Percentiles rank a stretch among this genome's conserved stretches.
These are phyloP conservation scores for Plutella xylostella DNA, from an alignment of 2,888 invertebrate genomes.

Conservation along the genomic window DNA sequence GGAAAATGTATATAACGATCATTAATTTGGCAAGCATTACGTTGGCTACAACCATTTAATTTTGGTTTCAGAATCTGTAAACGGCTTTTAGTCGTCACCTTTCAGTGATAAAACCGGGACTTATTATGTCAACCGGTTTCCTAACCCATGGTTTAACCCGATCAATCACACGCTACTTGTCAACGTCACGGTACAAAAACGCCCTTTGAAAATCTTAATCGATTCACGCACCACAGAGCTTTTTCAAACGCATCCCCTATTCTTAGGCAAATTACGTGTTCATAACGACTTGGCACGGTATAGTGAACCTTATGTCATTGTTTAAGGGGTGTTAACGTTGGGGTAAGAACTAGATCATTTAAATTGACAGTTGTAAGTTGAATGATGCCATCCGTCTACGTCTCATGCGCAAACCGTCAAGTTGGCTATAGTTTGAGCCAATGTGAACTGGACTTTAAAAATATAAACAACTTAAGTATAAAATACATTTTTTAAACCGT, in stretches of 20 bases:
- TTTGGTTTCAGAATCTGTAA: too few relatives aligned
- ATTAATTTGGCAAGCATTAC: too few relatives aligned
- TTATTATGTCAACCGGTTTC: too few relatives aligned
- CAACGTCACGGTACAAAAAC: constrained; percentile 11
- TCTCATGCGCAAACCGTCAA: constrained; percentile 17
- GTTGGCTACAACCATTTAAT: too few relatives aligned
- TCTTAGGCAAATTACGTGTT: constrained; percentile 36
- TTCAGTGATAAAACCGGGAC: too few relatives aligned
- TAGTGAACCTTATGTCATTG: constrained; percentile 5
- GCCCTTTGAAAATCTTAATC: constrained; percentile 20
- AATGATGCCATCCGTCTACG: constrained; percentile 39
- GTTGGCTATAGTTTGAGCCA: too few relatives aligned
- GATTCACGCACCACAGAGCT: constrained; percentile 24
- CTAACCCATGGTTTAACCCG: background rate
- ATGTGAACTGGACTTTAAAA: too few relatives aligned
- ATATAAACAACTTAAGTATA: too few relatives aligned
- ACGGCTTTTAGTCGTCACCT: too few relatives aligned
- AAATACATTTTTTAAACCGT: too few relatives aligned
- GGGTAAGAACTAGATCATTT: constrained; percentile 34
- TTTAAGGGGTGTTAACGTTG: constrained; percentile 1
- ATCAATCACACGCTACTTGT: constrained; percentile 5
- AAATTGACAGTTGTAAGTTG: constrained; percentile 38
- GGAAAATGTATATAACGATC: too few relatives aligned
- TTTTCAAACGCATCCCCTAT: constrained; percentile 25
- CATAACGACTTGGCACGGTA: background rate